A percentile compares a stretch with the other conserved stretches of the same genome.
Evolutionary conservation across 2,888 invertebrate genomes (phyloP).

Genomic region (Cyclophora punctaria): DNA sequence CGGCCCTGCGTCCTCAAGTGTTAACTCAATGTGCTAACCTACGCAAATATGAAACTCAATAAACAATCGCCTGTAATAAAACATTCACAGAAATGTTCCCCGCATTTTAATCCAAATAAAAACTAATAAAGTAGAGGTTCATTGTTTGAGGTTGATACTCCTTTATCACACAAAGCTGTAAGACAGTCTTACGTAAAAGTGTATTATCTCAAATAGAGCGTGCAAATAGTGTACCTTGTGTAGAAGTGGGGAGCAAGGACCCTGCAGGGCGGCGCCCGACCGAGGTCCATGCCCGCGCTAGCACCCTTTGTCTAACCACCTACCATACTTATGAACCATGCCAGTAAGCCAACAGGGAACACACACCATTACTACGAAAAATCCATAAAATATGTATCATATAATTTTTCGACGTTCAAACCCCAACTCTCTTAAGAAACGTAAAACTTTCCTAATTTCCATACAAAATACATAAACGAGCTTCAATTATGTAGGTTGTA

Average conservation of each 20-base stretch:
- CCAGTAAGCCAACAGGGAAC: slow-evolving; percentile 34
- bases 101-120: too few relatives aligned
- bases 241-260: slow-evolving; percentile 41
- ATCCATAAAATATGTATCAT: not conserved
- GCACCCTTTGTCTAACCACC: slow-evolving; percentile 49
- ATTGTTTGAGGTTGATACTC: slow-evolving; percentile 6
- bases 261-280: slow-evolving; percentile 43
- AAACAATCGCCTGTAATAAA: too few relatives aligned
- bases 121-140: too few relatives aligned
- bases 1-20: slow-evolving; percentile 5
- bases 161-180: slow-evolving; percentile 39
- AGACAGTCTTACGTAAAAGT: slow-evolving; percentile 51
- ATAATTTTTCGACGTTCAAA: too few relatives aligned
- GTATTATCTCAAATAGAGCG: slow-evolving; percentile 47
- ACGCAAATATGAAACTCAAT: too few relatives aligned
- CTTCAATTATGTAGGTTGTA: too few relatives aligned
- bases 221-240: slow-evolving; percentile 26
- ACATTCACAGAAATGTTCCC: too few relatives aligned
- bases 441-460: too few relatives aligned
- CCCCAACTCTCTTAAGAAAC: too few relatives aligned
- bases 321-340: slow-evolving; percentile 33
- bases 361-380: not conserved
- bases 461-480: too few relatives aligned
- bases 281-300: slow-evolving; percentile 49
- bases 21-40: too few relatives aligned